Evolutionary conservation across 2,797 vertebrate species (phyloP), one percentile per base, ranked within the genome.

Genomic region (Crenichthys baileyi): DNA sequence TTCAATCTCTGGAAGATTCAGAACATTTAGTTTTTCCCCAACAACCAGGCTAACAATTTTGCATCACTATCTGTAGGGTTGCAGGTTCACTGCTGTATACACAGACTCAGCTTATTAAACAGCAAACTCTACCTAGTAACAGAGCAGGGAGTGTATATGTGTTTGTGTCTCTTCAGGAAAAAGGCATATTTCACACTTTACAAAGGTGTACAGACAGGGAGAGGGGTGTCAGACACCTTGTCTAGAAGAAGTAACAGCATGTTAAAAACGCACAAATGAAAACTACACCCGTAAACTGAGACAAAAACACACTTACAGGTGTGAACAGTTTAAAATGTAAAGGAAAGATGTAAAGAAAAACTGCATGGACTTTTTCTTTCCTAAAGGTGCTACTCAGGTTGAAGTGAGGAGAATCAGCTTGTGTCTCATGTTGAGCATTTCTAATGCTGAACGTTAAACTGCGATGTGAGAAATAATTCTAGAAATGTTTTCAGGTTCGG

Each of bases 241-340:
- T 89, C 80, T 79, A 46, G 73, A 79, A 87, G 79, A 81, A 82
- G 56, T 39, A 75, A 67, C 61, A 67, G 26, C 58, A 50, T 63
- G 77, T 72, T 51, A 60, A n/a, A 80, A 24, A 31, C 41, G 4
- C 1, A 31, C 76, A 80, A 53, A 74, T 53, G 56, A 22, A 51
- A 36, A 39, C 41, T 18, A n/a, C 65, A 55, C 63, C 53, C n/a
- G 72, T 76, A 36, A 41, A 75, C 18, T 24, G 76, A 58, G 11
- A 78, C 29, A 68, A 56, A 61, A 67, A 72, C 60, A 70, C 75
- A 15, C 41, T 5, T 58, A 79, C 51, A 44, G 80, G 78, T 83
- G 90, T 87, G 82, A 93, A 81, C 60, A 81, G 75, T 63, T 87
- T 22, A 75, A 80, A 87, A 88, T 86, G 78, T 80, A 84, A 50